phyloP scores from a whole-genome alignment of 2,113 vertebrate species.

The Aegotheles bennettii region DNA sequence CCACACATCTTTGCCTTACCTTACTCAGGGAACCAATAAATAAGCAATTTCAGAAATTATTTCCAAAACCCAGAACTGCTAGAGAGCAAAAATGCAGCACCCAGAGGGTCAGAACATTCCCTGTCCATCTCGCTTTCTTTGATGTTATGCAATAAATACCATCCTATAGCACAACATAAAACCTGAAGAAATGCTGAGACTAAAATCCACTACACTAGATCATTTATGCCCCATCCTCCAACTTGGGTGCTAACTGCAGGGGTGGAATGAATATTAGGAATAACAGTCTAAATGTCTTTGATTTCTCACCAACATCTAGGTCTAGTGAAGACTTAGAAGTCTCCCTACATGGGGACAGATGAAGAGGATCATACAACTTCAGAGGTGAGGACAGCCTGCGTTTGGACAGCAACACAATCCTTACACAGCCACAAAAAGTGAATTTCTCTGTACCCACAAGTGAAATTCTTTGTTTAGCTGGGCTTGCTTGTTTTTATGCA shows the following conservation, averaged over 20 bases:
- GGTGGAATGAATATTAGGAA: not conserved
- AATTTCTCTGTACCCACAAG: no score
- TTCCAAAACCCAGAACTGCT: not conserved
- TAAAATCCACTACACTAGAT: not conserved
- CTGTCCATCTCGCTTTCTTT: not conserved
- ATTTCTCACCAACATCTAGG: not conserved
- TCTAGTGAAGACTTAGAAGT: not conserved
- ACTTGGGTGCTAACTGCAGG: not conserved
- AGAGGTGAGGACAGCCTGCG: not conserved
- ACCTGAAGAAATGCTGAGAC: not conserved
- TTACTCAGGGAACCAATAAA: not conserved
- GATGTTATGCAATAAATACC: not conserved
- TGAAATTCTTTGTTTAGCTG: not conserved
- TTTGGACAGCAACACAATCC: accelerated
- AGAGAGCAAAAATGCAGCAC: not conserved
- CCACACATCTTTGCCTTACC: not conserved
- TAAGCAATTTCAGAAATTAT: not conserved
- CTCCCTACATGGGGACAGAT: accelerated
- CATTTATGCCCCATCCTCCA: not conserved
- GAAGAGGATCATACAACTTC: not conserved
- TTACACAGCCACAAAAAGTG: not conserved
- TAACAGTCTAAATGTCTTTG: not conserved
- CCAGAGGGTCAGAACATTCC: not conserved
- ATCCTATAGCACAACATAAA: not conserved
- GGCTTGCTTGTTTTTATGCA: not conserved